Evolutionary conservation across 2,113 vertebrate genomes (phyloP).

Genomic region (Anthoscopus minutus): DNA sequence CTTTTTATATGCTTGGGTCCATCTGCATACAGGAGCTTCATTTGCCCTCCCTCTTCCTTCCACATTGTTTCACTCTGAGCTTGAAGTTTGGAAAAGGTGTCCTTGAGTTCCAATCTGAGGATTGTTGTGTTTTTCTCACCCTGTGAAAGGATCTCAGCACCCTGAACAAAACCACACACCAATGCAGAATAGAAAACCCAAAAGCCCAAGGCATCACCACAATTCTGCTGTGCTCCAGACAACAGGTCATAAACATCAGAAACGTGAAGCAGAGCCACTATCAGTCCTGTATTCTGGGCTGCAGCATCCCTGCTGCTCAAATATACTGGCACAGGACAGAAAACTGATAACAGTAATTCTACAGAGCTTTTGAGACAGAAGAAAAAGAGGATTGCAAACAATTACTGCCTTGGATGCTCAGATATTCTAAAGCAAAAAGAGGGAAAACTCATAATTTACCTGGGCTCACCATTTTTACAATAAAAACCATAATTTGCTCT

Average conservation of each 20-base stretch:
- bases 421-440: background rate
- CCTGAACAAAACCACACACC: too few species aligned
- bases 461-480: background rate
- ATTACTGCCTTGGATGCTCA: background rate
- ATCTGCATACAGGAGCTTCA: too few species aligned
- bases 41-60: too few species aligned
- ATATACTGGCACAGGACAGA: background rate
- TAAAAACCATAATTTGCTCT: background rate
- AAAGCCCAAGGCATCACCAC: too few species aligned
- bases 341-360: conserved; percentile 22
- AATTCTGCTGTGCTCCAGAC: background rate
- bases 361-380: background rate
- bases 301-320: background rate
- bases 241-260: background rate
- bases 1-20: too few species aligned
- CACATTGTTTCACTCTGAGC: too few species aligned
- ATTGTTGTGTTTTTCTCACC: too few species aligned
- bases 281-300: background rate
- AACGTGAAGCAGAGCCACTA: background rate
- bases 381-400: background rate
- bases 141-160: too few species aligned
- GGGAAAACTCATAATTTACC: background rate
- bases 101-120: too few species aligned
- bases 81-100: too few species aligned
- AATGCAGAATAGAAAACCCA: too few species aligned